Evolutionary conservation across 2,888 invertebrate species (phyloP).

Genomic region (Drosophila greeni): DNA sequence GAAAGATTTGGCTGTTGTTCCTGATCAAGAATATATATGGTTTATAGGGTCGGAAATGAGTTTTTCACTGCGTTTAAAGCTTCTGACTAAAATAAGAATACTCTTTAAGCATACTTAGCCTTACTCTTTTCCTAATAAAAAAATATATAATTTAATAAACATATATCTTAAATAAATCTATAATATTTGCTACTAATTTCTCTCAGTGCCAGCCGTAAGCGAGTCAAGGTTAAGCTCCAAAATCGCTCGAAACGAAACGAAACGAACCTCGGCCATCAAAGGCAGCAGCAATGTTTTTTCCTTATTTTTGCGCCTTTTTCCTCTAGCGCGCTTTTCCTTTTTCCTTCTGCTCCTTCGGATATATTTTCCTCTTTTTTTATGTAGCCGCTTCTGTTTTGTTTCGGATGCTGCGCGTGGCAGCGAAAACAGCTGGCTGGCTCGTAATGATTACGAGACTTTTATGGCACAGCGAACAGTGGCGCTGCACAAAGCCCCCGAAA

Average conservation of each 20-base stretch:
- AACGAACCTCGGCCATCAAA: slow-evolving; percentile 46
- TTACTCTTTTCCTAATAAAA: no score
- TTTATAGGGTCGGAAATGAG: no score
- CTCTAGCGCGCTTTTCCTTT: slow-evolving; percentile 18
- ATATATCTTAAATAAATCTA: no score
- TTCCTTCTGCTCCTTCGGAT: slow-evolving; percentile 14
- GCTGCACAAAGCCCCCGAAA: slow-evolving; percentile 39
- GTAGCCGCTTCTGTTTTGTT: slow-evolving; percentile 37
- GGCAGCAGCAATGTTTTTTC: slow-evolving; percentile 36
- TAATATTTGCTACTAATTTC: background rate
- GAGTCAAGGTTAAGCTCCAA: slow-evolving; percentile 69
- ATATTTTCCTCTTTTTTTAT: slow-evolving; percentile 3
- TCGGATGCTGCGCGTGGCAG: slow-evolving; percentile 43
- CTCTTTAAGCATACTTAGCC: no score
- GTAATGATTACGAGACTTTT: slow-evolving; percentile 68
- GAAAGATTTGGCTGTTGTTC: no score
- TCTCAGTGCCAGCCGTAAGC: slow-evolving; percentile 54
- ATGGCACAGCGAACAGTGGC: slow-evolving; percentile 27
- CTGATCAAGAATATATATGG: no score
- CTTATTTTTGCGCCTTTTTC: slow-evolving; percentile 25
- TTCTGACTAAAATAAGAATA: no score
- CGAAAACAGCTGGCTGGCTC: slow-evolving; percentile 66
- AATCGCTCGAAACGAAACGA: slow-evolving; percentile 63
- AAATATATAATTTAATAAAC: no score
- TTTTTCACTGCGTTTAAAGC: no score